These are phyloP conservation scores for Sinhomidia bicolor DNA, from an alignment of 2,888 invertebrate species.

Conservation along the genomic window DNA sequence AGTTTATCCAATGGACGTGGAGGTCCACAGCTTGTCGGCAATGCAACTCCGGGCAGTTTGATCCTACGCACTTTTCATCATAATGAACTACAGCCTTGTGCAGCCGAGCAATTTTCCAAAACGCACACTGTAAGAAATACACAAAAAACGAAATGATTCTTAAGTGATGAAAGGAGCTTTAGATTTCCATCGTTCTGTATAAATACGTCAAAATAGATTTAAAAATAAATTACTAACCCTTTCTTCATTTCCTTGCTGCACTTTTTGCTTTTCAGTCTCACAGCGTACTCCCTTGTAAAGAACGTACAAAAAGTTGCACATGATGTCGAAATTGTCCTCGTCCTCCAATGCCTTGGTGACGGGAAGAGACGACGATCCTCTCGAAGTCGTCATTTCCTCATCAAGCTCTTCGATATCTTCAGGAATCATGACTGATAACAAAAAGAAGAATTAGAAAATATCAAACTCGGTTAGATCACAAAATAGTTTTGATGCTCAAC, in stretches of 20 bases:
- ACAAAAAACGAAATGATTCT: too few species aligned
- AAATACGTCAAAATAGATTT: too few species aligned
- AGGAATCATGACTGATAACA: slow-evolving; percentile 1
- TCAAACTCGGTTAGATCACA: too few species aligned
- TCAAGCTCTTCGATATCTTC: neutral
- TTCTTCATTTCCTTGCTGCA: too few species aligned
- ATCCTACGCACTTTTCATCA: neutral
- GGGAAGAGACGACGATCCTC: neutral
- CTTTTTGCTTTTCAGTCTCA: neutral
- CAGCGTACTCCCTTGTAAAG: neutral
- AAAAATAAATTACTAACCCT: too few species aligned
- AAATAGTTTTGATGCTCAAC: too few species aligned
- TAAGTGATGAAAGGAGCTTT: too few species aligned
- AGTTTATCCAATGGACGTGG: slow-evolving; percentile 3
- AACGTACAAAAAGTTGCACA: slow-evolving; percentile 1
- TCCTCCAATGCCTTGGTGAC: neutral
- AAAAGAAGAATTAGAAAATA: neutral
- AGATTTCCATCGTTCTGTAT: too few species aligned
- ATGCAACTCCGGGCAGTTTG: neutral
- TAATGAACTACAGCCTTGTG: neutral
- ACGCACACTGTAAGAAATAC: slow-evolving; percentile 3
- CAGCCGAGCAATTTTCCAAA: neutral
- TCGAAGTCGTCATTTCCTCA: neutral
- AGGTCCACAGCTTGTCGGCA: neutral
- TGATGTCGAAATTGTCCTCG: neutral